A percentile compares a stretch with the other conserved stretches of the same genome.
These are phyloP conservation scores for Lasioglossum figueresi DNA, from an alignment of 2,888 invertebrate species.

Conservation along the genomic window DNA sequence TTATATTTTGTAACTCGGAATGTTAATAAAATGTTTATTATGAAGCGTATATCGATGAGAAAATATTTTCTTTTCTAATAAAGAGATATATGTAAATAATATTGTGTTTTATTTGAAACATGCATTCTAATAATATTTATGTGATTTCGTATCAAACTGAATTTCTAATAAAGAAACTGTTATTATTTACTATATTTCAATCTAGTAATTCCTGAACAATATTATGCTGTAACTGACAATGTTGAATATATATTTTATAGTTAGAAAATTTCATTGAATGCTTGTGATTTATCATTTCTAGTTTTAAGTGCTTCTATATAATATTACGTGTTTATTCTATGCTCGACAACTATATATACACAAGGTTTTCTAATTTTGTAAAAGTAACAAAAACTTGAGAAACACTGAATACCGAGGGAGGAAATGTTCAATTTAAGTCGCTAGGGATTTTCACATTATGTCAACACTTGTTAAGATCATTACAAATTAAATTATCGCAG, in stretches of 20 bases:
- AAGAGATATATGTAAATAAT: not conserved
- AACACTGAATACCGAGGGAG: conserved; percentile 20
- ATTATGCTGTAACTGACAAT: not conserved
- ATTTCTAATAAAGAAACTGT: conserved; percentile 3
- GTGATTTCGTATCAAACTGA: not conserved
- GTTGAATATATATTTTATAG: not conserved
- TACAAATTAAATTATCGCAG: conserved; percentile 66
- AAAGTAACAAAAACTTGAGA: conserved; percentile 5
- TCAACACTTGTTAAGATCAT: conserved; percentile 47
- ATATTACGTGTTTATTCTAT: not conserved
- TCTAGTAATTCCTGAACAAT: conserved; percentile 27
- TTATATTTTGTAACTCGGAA: conserved; percentile 18
- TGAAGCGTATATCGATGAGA: not conserved
- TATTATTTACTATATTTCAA: conserved; percentile 16
- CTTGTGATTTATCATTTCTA: not conserved
- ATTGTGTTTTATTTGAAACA: not conserved
- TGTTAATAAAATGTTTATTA: conserved; percentile 25
- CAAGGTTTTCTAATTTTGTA: not conserved
- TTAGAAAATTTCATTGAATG: not conserved
- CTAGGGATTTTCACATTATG: conserved; percentile 57
- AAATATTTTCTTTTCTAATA: conserved; percentile 12
- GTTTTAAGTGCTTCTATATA: not conserved
- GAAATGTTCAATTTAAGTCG: conserved; percentile 20
- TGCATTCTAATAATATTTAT: not conserved
- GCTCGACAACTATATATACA: not conserved